These are phyloP conservation scores for Anarhynchus alexandrinus DNA, from an alignment of 2,113 vertebrate species.

Conservation along the genomic window DNA sequence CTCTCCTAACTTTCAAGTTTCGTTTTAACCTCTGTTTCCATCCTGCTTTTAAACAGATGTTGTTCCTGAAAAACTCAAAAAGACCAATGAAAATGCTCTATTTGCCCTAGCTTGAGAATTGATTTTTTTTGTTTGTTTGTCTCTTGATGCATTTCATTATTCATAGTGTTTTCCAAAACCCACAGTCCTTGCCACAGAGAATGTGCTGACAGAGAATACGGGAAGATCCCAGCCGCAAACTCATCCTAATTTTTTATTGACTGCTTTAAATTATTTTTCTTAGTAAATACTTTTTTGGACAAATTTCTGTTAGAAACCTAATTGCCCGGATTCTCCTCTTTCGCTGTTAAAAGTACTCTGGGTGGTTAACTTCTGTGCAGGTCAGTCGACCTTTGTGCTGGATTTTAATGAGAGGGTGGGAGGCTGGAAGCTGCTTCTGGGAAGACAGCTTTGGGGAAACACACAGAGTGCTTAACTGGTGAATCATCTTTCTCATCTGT, in stretches of 20 bases:
- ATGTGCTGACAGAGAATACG: not conserved
- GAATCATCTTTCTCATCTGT: not conserved
- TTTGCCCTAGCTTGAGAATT: too few species aligned
- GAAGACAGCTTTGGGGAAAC: not conserved
- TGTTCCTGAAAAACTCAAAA: not conserved
- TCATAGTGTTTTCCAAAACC: not conserved
- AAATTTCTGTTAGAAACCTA: not conserved
- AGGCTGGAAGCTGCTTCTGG: not conserved
- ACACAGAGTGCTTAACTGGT: fast-evolving
- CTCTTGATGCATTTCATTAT: not conserved
- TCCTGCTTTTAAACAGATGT: not conserved
- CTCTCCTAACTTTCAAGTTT: not conserved
- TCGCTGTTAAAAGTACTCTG: not conserved
- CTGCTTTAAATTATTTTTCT: not conserved
- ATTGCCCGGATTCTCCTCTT: not conserved
- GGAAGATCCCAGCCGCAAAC: not conserved
- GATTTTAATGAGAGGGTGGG: not conserved
- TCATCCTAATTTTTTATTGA: not conserved
- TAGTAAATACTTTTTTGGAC: not conserved
- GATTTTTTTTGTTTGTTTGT: not conserved
- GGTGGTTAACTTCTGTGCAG: not conserved
- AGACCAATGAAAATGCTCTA: not conserved
- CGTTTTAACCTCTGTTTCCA: not conserved
- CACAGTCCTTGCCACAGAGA: not conserved
- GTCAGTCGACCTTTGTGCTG: not conserved